Evolutionary conservation across 2,113 vertebrate species (phyloP).

Genomic region (Peromyscus leucopus): DNA sequence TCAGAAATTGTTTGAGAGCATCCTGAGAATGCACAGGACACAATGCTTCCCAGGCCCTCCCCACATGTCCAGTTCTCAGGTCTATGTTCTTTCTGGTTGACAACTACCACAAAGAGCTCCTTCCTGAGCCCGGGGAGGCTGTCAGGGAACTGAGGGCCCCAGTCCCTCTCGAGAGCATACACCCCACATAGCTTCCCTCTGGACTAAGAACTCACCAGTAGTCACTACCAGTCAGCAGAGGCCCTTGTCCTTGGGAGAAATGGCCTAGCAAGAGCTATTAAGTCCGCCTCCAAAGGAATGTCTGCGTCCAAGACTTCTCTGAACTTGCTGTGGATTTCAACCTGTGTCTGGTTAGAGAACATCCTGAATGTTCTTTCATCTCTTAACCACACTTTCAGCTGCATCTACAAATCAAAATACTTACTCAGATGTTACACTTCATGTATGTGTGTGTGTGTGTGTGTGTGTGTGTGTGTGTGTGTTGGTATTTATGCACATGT

Average conservation of each 20-base stretch:
- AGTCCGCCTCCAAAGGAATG: neutral
- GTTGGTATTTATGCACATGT: neutral
- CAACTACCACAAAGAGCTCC: neutral
- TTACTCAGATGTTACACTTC: neutral
- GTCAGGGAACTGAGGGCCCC: neutral
- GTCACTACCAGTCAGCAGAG: neutral
- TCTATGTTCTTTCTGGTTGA: neutral
- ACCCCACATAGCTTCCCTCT: neutral
- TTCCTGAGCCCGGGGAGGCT: neutral
- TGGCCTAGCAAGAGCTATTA: neutral
- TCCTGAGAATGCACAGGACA: neutral
- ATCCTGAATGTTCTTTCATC: neutral
- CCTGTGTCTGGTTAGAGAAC: neutral
- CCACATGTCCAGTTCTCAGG: neutral
- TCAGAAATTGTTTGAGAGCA: conserved; percentile 31
- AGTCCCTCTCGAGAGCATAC: neutral
- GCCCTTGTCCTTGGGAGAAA: neutral
- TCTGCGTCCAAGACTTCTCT: neutral
- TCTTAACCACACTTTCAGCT: neutral
- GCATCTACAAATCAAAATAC: conserved; percentile 16
- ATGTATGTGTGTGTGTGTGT: neutral
- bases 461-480: neutral
- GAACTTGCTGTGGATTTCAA: neutral
- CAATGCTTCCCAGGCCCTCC: neutral
- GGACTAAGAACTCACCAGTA: neutral